Evolutionary conservation across 2,113 vertebrate species (phyloP), one percentile per base, ranked within the genome.

Genomic region (Epinephelus lanceolatus): DNA sequence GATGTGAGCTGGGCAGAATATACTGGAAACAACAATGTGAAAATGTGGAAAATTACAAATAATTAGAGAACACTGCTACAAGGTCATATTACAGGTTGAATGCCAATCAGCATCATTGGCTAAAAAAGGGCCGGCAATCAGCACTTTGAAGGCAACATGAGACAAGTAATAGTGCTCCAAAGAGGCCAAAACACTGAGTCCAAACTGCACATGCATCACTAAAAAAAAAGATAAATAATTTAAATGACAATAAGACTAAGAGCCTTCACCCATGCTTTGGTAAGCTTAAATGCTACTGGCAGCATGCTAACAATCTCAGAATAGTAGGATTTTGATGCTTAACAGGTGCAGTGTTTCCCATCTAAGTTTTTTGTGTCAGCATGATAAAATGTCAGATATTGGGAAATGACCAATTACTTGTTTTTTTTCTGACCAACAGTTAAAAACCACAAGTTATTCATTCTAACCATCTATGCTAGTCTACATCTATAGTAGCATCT

Each of bases 91-190:
- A 56, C 73, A 30, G n/a, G n/a, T 17, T 42, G 6, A 59, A 56
- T 56, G 37, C 55, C 21, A 52, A 21, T 59, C 51, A 6, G 62
- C 40, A 59, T 45, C 17, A 30, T 57, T 62, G 37, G 23, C 45
- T 49, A 30, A 76, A 81, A 81, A 14, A 45, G 42, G 40, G 5
- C 18, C 5, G 49, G 21, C 9, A 40, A 37, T 78, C 68, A 80
- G 83, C 68, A 42, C 37, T 74, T 81, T 73, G 18, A 67, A 52
- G 55, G 67, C 37, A 61, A 77, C 37, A 62, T 23, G 19, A 85
- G 56, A 70, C 25, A 65, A 65, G 56, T 52, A 23, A 45, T 85
- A 76, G 63, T 85, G 71, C 40, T 57, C 13, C 9, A 61, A 62
- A 62, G 12, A 53, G n/a, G 33, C 33, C 45, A 62, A 71, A 62